Conservation (phyloP, 2,113 vertebrate genomes). For the Todiramphus chloris region DNA sequence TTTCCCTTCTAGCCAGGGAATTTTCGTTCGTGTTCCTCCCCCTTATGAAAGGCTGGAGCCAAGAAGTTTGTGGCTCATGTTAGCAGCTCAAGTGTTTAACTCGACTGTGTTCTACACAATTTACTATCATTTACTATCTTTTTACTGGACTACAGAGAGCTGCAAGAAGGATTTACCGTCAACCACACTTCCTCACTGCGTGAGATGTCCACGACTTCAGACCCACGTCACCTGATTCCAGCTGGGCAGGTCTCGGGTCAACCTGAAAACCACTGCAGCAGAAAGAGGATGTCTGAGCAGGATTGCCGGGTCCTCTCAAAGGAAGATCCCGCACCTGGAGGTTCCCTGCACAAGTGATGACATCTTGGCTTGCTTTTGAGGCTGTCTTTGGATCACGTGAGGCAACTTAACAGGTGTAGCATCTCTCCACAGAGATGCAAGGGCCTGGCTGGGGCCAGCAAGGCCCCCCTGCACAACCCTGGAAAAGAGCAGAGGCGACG, state of each 20-base stretch:
- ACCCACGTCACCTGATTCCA: neutral
- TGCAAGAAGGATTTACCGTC: neutral
- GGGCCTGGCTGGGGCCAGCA: neutral
- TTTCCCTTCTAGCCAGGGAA: neutral
- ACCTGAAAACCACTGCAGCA: neutral
- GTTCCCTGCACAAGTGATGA: neutral
- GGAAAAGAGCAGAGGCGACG: neutral
- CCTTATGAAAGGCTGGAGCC: neutral
- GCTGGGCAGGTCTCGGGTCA: too few relatives aligned
- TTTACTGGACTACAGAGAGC: neutral
- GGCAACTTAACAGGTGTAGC: neutral
- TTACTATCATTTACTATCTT: neutral
- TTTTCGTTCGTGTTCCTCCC: neutral
- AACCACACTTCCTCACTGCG: rapidly evolving
- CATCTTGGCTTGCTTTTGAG: neutral
- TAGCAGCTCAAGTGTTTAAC: neutral
- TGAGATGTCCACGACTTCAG: neutral
- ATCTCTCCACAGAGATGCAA: neutral
- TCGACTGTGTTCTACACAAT: neutral
- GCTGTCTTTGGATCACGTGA: neutral
- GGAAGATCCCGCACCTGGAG: neutral
- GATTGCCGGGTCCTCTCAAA: too few relatives aligned
- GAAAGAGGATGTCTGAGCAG: neutral
- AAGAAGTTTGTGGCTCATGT: too few relatives aligned
- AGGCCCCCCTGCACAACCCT: neutral